phyloP scores from a whole-genome alignment of 2,797 vertebrate genomes.

The Tragopan temminckii region DNA sequence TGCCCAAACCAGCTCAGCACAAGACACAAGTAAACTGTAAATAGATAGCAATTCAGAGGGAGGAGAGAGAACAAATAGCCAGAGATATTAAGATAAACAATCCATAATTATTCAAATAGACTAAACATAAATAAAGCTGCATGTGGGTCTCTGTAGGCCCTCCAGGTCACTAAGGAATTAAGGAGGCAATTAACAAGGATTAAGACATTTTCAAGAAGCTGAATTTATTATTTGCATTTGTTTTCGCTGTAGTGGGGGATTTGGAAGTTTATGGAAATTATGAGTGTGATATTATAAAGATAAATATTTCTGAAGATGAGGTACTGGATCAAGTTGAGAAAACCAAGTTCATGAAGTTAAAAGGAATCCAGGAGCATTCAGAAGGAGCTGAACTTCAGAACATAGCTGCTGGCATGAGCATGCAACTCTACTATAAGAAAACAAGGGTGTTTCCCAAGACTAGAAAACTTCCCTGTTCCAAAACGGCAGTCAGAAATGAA shows the following conservation, averaged over 20 bases:
- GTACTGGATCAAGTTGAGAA: conserved; percentile 69
- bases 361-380: conserved; percentile 50
- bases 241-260: conserved; percentile 48
- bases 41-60: conserved; percentile 54
- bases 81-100: conserved; percentile 73
- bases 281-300: conserved; percentile 58
- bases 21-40: conserved; percentile 44
- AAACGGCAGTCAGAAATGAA: neutral
- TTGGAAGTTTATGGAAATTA: conserved; percentile 72
- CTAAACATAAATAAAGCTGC: conserved; percentile 61
- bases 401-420: conserved; percentile 41
- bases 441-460: conserved; percentile 27
- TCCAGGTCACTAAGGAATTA: conserved; percentile 41
- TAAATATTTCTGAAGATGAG: conserved; percentile 64
- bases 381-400: conserved; percentile 55
- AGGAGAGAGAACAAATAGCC: conserved; percentile 47
- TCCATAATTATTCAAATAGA: conserved; percentile 54
- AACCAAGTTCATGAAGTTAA: conserved; percentile 61
- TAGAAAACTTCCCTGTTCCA: conserved; percentile 15
- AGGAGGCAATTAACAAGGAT: conserved; percentile 59
- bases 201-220: conserved; percentile 40
- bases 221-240: conserved; percentile 63
- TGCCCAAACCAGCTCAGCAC: conserved; percentile 59
- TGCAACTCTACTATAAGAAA: neutral
- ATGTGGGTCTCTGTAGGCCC: conserved; percentile 42